These are phyloP conservation scores for Myioborus melanocephalus DNA, from an alignment of 2,797 vertebrate species.

Conservation along the genomic window DNA sequence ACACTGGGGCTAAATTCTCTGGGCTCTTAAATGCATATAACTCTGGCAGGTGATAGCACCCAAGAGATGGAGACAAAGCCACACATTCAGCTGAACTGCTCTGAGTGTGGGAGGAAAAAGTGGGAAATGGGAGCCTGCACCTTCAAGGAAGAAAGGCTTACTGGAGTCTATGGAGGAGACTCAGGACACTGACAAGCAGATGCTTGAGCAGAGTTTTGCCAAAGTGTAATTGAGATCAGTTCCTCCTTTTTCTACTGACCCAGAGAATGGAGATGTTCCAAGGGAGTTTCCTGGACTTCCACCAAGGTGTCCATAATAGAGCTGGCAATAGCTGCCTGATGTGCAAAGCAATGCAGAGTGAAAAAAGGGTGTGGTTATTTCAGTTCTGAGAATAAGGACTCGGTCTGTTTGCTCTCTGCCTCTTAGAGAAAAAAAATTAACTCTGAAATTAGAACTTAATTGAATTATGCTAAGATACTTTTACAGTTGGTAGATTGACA, in stretches of 20 bases:
- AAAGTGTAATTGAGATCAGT: not conserved
- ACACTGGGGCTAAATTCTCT: not conserved
- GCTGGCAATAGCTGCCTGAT: not conserved
- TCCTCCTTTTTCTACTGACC: not conserved
- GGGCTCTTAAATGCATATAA: not conserved
- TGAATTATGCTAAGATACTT: not conserved
- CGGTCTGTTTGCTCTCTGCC: not conserved
- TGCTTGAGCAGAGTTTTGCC: not conserved
- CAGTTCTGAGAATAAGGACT: not conserved
- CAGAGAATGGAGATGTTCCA: not conserved
- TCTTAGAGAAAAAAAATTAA: not conserved
- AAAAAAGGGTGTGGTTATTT: not conserved
- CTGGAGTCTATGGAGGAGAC: not conserved
- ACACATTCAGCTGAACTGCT: not conserved
- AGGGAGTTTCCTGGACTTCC: conserved; percentile 17
- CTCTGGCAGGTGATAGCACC: not conserved
- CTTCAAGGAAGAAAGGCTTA: not conserved
- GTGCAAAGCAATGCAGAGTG: not conserved
- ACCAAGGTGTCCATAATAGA: not conserved
- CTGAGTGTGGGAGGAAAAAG: not conserved
- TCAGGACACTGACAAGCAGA: not conserved
- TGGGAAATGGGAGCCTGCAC: not conserved
- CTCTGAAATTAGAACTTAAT: not conserved
- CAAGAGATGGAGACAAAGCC: not conserved
- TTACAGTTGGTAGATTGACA: not conserved